Evolutionary conservation across 1,140 invertebrate genomes (phyloP), one percentile per base, ranked within the genome.

Genomic region (Triops longicaudatus): DNA sequence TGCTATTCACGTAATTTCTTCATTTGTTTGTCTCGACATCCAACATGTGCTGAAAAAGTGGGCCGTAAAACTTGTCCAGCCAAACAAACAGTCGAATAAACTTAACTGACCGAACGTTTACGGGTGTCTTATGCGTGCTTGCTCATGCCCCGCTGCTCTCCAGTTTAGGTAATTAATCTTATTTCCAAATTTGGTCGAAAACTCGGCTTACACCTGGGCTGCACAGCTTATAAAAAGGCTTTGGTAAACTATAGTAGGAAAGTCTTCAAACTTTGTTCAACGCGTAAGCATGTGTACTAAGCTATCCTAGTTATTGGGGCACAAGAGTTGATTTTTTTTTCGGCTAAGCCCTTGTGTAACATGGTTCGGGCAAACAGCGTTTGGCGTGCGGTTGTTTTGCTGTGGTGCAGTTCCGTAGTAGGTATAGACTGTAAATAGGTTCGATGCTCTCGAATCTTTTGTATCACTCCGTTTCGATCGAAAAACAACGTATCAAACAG

Each of bases 61-160:
- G 50, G 50, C 50, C 50, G 22, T 63, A 63, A 63, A 63, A 63
- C 50, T 63, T 63, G 11, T 63, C 22, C 17, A 63, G n/a, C 14
- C 50, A 22, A 63, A 63, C 50, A n/a, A 10, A 63, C 50, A 22
- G 50, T 63, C 50, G 50, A 63, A 63, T 10, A 63, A 63, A 63
- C 22, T 63, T 17, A 14, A 17, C 17, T 17, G 14, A 9, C 50
- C 50, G 14, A 63, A 63, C 50, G 50, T 63, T 22, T 22, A 63
- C 6, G 50, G 50, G 50, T n/a, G 50, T 63, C 50, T 63, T 63
- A 63, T 63, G 50, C 50, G 50, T 63, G 50, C 50, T 63, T 63
- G 50, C 22, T 63, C 50, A 63, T 63, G 50, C 50, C 50, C 50
- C n/a, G 22, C 50, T 63, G 50, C 50, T 63, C 50, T 63, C 50